phyloP scores from a whole-genome alignment of 92 coral and sea anemone species.

The Porites cylindrica region DNA sequence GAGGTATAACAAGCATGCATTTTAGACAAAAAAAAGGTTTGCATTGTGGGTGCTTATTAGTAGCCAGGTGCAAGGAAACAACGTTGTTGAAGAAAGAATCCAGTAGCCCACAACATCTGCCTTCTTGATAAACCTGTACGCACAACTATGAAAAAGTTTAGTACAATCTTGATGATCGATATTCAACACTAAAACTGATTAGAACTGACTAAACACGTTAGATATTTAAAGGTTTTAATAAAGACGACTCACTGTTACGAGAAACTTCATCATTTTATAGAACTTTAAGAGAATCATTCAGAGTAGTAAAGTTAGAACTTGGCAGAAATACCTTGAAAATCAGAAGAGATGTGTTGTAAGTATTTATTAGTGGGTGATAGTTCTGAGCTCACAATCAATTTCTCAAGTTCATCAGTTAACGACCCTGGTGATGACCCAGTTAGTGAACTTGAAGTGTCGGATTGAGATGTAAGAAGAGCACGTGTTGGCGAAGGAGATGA shows the following conservation, averaged over 20 bases:
- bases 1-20: not conserved
- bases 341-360: constrained; percentile 54
- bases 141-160: constrained; percentile 7
- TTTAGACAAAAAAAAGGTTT: not conserved
- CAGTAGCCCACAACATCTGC: constrained; percentile 87
- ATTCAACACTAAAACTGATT: too few species aligned
- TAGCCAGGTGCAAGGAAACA: not conserved
- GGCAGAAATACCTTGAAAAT: constrained; percentile 66
- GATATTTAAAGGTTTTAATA: too few species aligned
- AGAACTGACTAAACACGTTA: too few species aligned
- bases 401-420: constrained; percentile 85
- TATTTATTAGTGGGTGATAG: constrained; percentile 63
- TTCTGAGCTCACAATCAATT: constrained; percentile 78
- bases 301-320: constrained; percentile 31
- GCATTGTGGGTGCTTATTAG: not conserved
- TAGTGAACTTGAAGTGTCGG: constrained; percentile 85
- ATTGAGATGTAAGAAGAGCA: constrained; percentile 75
- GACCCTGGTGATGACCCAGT: constrained; percentile 93
- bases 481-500: constrained; percentile 83
- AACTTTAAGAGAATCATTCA: not conserved
- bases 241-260: not conserved
- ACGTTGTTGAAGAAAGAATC: constrained; percentile 78
- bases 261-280: not conserved
- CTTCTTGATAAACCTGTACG: constrained; percentile 38
- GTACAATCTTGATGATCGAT: not conserved